Base-by-base conservation (phyloP, 2,888 invertebrate genomes). In the Nudaria mundana region DNA sequence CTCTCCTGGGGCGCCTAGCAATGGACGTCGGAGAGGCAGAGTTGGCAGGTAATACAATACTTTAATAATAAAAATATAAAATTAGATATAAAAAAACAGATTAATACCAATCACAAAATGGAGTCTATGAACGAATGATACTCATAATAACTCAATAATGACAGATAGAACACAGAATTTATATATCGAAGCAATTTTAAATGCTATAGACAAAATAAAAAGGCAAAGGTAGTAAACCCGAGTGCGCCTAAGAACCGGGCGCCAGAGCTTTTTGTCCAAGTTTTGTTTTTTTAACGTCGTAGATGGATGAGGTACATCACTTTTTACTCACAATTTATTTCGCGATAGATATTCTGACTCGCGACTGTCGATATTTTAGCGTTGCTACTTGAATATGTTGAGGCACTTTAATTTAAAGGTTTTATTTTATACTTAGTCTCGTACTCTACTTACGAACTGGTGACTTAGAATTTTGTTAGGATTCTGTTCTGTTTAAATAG, bases 381-480 rank as follows among this genome's bases (percentile, higher is more conserved):
- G 66, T 76, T 63, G 81, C 80, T 81, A 81, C 82, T 79, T 73
- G 74, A 81, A 79, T 82, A 79, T 80, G 72, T 76, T 66, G 62
- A 69, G 61, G 37, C 48, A 53, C 56, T 28, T 22, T 58, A 43
- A 48, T 56, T 54, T 52, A 32, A 22, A 32, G 8, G 10, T 14
- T 30, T 31, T n/a, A n/a, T n/a, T n/a, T n/a, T n/a, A n/a, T n/a
- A n/a, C n/a, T n/a, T n/a, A n/a, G n/a, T n/a, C n/a, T n/a, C n/a
- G n/a, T n/a, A n/a, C n/a, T n/a, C n/a, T n/a, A n/a, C n/a, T n/a
- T n/a, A n/a, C n/a, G n/a, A n/a, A n/a, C n/a, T n/a, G n/a, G n/a
- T n/a, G n/a, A n/a, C n/a, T n/a, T n/a, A n/a, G n/a, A n/a, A n/a
- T n/a, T n/a, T n/a, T n/a, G 20, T 12, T 22, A 5, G 12, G 5